These are phyloP conservation scores for Erythrocercus mccallii DNA, from an alignment of 2,113 vertebrate species.

Conservation along the genomic window DNA sequence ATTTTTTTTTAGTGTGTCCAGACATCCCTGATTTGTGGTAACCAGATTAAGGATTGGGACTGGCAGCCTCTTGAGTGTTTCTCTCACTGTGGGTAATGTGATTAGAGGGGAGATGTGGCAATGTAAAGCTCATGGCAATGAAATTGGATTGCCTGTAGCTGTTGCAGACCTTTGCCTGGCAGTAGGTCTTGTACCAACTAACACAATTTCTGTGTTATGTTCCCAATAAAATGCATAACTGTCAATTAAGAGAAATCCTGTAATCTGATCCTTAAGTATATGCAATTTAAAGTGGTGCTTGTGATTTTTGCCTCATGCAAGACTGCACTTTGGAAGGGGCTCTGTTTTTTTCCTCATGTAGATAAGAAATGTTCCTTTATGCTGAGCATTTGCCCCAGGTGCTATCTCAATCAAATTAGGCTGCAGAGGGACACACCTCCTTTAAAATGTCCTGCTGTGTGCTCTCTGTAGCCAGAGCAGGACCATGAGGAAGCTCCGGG, in stretches of 20 bases:
- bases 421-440: background rate
- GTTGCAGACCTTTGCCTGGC: slow-evolving; percentile 58
- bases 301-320: background rate
- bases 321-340: background rate
- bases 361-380: slow-evolving; percentile 4
- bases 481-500: background rate
- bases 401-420: background rate
- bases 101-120: slow-evolving; percentile 28
- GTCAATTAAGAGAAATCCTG: slow-evolving; percentile 54
- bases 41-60: slow-evolving; percentile 33
- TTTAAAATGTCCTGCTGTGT: background rate
- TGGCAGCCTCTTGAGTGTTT: slow-evolving; percentile 17
- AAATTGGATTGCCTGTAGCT: slow-evolving; percentile 40
- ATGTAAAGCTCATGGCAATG: background rate
- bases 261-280: background rate
- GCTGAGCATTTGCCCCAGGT: background rate
- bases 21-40: slow-evolving; percentile 37
- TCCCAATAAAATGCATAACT: slow-evolving; percentile 45
- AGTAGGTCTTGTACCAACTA: background rate
- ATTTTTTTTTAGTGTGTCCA: background rate
- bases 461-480: background rate
- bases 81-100: background rate
- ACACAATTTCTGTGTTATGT: slow-evolving; percentile 41
- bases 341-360: background rate
- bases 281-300: background rate